phyloP scores from a whole-genome alignment of 2,888 invertebrate genomes.

The Hylaea fasciaria region DNA sequence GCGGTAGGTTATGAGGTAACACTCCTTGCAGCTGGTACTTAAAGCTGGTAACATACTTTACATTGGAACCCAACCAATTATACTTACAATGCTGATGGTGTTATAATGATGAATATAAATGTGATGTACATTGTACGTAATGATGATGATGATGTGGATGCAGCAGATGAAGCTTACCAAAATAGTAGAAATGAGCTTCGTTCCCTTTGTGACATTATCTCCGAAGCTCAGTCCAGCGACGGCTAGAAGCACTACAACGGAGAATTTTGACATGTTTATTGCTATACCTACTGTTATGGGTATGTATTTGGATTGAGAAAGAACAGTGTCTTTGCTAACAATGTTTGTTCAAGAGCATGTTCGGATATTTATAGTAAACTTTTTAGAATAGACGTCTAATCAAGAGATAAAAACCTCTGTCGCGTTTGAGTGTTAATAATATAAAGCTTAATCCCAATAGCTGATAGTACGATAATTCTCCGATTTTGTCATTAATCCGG shows the following conservation, averaged over 20 bases:
- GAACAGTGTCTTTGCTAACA: neutral
- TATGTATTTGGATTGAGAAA: neutral
- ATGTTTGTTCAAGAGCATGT: neutral
- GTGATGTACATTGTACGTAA: too few relatives aligned
- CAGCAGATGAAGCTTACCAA: constrained; percentile 45
- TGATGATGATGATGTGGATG: neutral
- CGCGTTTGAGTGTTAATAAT: neutral
- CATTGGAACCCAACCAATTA: too few relatives aligned
- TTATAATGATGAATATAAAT: too few relatives aligned
- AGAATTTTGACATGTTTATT: constrained; percentile 45
- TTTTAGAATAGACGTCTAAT: neutral
- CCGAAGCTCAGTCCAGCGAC: constrained; percentile 18
- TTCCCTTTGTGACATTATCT: constrained; percentile 42
- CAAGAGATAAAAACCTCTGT: neutral
- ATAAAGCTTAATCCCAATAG: too few relatives aligned
- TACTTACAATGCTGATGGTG: too few relatives aligned
- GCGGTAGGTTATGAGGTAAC: too few relatives aligned
- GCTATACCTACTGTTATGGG: neutral
- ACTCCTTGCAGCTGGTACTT: too few relatives aligned
- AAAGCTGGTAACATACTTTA: too few relatives aligned
- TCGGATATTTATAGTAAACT: neutral
- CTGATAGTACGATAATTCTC: too few relatives aligned
- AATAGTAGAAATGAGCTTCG: constrained; percentile 50
- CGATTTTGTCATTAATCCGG: too few relatives aligned
- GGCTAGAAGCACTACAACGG: constrained; percentile 38